These are phyloP conservation scores for Bacillus rossius DNA, from an alignment of 1,140 invertebrate genomes.

Conservation along the genomic window DNA sequence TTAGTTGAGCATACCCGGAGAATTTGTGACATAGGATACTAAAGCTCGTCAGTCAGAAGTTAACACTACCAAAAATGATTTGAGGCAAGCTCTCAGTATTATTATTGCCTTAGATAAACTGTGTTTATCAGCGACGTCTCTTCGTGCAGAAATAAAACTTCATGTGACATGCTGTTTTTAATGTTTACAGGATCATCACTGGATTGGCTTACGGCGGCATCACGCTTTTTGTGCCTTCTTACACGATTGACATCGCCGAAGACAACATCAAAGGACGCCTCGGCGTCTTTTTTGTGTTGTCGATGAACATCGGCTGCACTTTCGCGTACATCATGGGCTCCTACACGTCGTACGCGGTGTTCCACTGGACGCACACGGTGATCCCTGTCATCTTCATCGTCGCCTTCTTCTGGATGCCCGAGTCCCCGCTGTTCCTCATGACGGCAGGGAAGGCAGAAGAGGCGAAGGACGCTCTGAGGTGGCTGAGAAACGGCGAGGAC, in stretches of 20 bases:
- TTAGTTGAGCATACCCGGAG: too few species aligned
- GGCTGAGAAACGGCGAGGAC: too few species aligned
- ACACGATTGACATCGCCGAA: slow-evolving; percentile 49
- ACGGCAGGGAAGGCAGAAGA: too few species aligned
- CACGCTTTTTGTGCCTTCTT: slow-evolving; percentile 51
- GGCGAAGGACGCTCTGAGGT: too few species aligned
- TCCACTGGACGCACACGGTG: slow-evolving; percentile 37
- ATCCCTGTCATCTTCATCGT: slow-evolving; percentile 38
- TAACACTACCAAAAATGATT: too few species aligned
- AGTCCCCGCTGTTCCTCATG: slow-evolving; percentile 38
- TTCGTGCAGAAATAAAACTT: too few species aligned
- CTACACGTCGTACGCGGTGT: neutral
- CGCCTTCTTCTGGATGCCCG: slow-evolving; percentile 40
- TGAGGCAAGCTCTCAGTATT: too few species aligned
- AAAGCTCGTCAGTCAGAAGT: too few species aligned
- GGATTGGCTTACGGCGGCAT: slow-evolving; percentile 55
- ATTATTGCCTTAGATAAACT: too few species aligned
- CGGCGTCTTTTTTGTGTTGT: slow-evolving; percentile 59
- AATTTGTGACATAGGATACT: too few species aligned
- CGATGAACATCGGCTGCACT: slow-evolving; percentile 57
- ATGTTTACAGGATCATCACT: slow-evolving; percentile 39
- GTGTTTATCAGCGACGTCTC: too few species aligned
- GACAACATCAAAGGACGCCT: slow-evolving; percentile 50
- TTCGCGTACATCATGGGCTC: slow-evolving; percentile 35
- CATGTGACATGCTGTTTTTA: too few species aligned